Evolutionary conservation across 30 jellyfish, hydroid and myxozoan species (phyloP).

Genomic region (Aurelia sp.): DNA sequence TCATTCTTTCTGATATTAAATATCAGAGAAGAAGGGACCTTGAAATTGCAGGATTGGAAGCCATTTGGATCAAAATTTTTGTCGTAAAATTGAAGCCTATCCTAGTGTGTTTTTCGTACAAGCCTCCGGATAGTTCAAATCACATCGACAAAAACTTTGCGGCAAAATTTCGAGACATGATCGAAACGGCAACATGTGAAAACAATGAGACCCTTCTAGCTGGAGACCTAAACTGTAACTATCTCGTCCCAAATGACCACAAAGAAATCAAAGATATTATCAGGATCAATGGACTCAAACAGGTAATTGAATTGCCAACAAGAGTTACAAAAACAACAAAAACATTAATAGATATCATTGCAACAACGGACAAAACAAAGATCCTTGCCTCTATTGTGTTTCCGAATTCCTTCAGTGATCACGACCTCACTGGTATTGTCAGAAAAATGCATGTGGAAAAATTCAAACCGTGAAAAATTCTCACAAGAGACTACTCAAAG

Average conservation of each 20-base stretch:
- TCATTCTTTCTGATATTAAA: constrained; percentile 46
- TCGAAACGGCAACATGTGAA: constrained; percentile 54
- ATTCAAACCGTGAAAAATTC: constrained; percentile 37
- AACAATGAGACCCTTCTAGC: constrained; percentile 68
- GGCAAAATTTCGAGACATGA: constrained; percentile 52
- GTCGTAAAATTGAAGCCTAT: constrained; percentile 47
- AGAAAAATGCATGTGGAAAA: constrained; percentile 70
- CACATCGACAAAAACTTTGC: constrained; percentile 58
- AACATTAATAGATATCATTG: constrained; percentile 61
- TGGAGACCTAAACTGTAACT: constrained; percentile 77
- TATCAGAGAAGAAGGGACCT: constrained; percentile 51
- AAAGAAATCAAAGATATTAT: constrained; percentile 65
- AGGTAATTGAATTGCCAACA: constrained; percentile 5
- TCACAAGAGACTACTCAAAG: constrained; percentile 64
- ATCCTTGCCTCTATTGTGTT: constrained; percentile 58
- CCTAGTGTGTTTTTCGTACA: constrained; percentile 58
- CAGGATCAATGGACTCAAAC: constrained; percentile 61
- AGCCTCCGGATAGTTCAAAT: constrained; percentile 68
- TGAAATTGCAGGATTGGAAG: constrained; percentile 63
- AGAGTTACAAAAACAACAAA: constrained; percentile 49
- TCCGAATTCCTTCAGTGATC: constrained; percentile 76
- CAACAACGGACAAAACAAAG: constrained; percentile 57
- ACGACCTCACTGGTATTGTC: constrained; percentile 65
- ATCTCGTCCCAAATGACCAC: constrained; percentile 81
- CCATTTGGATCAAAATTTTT: constrained; percentile 68